Percentiles rank a stretch among this genome's conserved stretches.
phyloP scores from a whole-genome alignment of 2,113 vertebrate genomes.

The Equus quagga region DNA sequence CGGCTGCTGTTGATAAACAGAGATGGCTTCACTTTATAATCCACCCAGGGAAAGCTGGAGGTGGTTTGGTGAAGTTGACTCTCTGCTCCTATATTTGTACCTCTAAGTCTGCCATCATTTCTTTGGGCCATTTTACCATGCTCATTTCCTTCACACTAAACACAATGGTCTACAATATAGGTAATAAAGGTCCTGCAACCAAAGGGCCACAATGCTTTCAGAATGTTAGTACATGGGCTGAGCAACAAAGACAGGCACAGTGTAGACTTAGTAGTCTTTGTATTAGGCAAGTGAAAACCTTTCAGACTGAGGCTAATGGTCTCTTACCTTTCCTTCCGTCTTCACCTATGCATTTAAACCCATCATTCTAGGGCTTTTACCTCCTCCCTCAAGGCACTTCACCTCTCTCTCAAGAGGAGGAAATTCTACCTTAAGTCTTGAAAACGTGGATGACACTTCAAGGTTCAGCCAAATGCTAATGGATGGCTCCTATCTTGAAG shows the following conservation, averaged over 20 bases:
- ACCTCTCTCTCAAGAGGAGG: not conserved
- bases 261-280: not conserved
- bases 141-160: not conserved
- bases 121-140: not conserved
- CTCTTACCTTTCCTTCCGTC: not conserved
- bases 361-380: not conserved
- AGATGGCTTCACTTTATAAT: not conserved
- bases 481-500: not conserved
- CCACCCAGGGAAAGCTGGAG: not conserved
- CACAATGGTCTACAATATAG: not conserved
- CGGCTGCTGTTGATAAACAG: not conserved
- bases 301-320: not conserved
- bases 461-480: not conserved
- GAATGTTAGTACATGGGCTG: not conserved
- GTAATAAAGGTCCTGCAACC: not conserved
- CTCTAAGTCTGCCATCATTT: not conserved
- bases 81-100: not conserved
- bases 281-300: not conserved
- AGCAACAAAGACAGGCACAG: not conserved
- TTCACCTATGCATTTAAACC: not conserved
- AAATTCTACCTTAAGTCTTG: not conserved
- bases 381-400: not conserved
- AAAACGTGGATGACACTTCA: not conserved
- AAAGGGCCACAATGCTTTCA: not conserved
- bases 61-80: not conserved